Evolutionary conservation across 2,888 invertebrate genomes (phyloP), one percentile per base, ranked within the genome.

Genomic region (Stictocephala bisonia): DNA sequence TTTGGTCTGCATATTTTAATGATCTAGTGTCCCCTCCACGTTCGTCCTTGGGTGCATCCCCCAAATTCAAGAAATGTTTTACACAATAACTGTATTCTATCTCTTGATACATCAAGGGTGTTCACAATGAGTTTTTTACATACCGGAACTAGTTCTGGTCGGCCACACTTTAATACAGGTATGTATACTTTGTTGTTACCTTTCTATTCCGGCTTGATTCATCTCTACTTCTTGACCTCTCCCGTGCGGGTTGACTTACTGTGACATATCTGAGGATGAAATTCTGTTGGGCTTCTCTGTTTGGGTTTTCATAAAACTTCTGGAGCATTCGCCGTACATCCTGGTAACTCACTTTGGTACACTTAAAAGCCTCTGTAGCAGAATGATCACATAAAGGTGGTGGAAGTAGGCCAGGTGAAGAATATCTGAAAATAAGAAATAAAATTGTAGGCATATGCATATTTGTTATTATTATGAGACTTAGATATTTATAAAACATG

Each of bases 1-100:
- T 70, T 50, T 24, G n/a, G 48, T 41, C 53, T 35, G 6, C 20
- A 53, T 70, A 70, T 40, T 24, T n/a, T n/a, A 40, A 31, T 22
- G 22, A 24, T 35, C 22, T 29, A n/a, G 4, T 6, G 26, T 53
- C 48, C 3, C 67, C 67, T 24, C 67, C 44, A 11, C 44, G 67
- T 4, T 13, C 11, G 2, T 66, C 66, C 18, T 22, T 11, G 35
- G 66, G 41, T 3, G 9, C 66, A 66, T 40, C 24, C 20, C 48
- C 18, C 35, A 35, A 35, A 35, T 35, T 35, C 35, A 35, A 35
- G 35, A n/a, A n/a, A n/a, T n/a, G n/a, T n/a, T n/a, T n/a, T n/a
- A n/a, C n/a, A n/a, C n/a, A n/a, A n/a, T n/a, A n/a, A n/a, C n/a
- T n/a, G n/a, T n/a, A n/a, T n/a, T n/a, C n/a, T n/a, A n/a, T n/a